Base-by-base conservation (phyloP, 2,888 invertebrate species). In the Bimastos eiseni region DNA sequence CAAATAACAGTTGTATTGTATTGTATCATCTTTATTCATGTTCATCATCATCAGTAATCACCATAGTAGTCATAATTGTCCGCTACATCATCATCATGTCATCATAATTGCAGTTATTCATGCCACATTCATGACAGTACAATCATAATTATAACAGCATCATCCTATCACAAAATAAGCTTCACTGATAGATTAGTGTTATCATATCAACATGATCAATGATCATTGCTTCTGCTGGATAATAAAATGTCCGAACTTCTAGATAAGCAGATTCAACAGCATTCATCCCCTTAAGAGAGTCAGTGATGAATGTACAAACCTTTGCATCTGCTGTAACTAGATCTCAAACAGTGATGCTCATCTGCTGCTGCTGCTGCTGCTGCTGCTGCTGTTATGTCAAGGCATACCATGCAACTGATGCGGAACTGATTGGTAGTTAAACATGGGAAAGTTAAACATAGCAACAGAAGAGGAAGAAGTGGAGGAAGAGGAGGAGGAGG, bases 291-390 rank as follows among this genome's bases (percentile, higher is more conserved):
- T n/a, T n/a, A n/a, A n/a, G n/a, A n/a, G n/a, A n/a, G 30, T 70
- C 30, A 70, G 70, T 70, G 70, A 70, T 70, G 70, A 70, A n/a
- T 30, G n/a, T 70, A 70, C n/a, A n/a, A n/a, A n/a, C 1, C 30
- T 70, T 30, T 70, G 70, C 70, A 70, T 70, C 70, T n/a, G 70
- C 70, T 70, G 70, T 70, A 70, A 70, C 70, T n/a, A 70, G 70
- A 70, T 70, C n/a, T 70, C 70, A 70, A 70, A 70, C 70, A 70
- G 30, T n/a, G 70, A 70, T 70, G 70, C n/a, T n/a, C n/a, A 70
- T 70, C 13, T 70, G 70, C 70, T 70, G 30, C 70, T 70, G 70
- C n/a, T 4, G 70, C 8, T 55, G 55, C 30, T 3, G 55, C 5
- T 55, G 30, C 19, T 1, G 49, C 19, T 70, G 70, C 70, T 30